These are phyloP conservation scores for Rhea americana DNA, from an alignment of 2,113 vertebrate species.

Conservation along the genomic window DNA sequence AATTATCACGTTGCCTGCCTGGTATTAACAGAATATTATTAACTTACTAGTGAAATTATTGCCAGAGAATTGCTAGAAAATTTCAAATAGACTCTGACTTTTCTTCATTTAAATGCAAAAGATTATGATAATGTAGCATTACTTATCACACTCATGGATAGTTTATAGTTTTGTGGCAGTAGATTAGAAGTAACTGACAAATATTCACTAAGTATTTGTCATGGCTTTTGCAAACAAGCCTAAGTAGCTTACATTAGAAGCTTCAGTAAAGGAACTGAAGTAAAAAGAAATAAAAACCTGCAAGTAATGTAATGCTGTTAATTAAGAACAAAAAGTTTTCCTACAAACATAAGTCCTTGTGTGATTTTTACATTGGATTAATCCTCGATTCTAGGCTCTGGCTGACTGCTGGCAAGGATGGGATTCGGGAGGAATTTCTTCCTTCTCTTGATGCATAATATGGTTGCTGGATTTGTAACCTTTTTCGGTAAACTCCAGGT, in stretches of 20 bases:
- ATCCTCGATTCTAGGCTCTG: background rate
- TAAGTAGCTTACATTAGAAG: background rate
- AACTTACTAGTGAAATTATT: background rate
- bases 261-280: background rate
- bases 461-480: background rate
- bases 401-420: background rate
- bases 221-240: background rate
- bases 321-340: background rate
- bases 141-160: background rate
- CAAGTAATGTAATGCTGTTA: background rate
- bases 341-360: background rate
- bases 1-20: background rate
- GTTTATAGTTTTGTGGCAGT: background rate
- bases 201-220: background rate
- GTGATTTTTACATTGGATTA: background rate
- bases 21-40: background rate
- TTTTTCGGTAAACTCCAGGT: background rate
- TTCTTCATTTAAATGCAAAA: background rate
- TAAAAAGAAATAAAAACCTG: background rate
- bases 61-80: background rate
- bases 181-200: background rate
- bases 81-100: background rate
- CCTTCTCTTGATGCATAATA: background rate
- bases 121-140: background rate
- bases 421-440: background rate